Conservation (phyloP, 2,888 invertebrate genomes). For the Exocentrus adspersus region DNA sequence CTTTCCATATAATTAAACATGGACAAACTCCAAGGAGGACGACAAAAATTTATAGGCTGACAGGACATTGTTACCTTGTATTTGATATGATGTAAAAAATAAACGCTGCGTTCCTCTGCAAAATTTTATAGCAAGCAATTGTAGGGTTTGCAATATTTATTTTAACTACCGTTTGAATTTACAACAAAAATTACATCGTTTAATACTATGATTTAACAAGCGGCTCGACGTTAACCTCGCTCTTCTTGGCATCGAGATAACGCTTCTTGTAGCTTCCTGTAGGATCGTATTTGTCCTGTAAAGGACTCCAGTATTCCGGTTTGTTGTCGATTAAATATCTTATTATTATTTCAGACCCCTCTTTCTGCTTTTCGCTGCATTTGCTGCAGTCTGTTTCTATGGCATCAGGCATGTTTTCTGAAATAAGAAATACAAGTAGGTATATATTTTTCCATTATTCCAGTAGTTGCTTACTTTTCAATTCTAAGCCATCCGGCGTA, state of each 20-base stretch:
- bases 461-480: conserved; percentile 62
- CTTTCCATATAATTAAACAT: not conserved
- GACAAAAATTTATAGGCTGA: not conserved
- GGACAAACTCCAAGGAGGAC: conserved; percentile 23
- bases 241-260: conserved; percentile 66
- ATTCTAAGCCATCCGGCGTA: conserved; percentile 73
- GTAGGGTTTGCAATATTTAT: not conserved
- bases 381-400: conserved; percentile 74
- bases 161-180: not conserved
- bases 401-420: conserved; percentile 78
- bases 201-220: conserved; percentile 30
- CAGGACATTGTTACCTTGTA: too few species aligned
- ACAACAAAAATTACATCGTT: not conserved
- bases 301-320: conserved; percentile 59
- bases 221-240: conserved; percentile 46
- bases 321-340: conserved; percentile 70
- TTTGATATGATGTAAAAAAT: too few species aligned
- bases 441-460: not conserved
- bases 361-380: conserved; percentile 73
- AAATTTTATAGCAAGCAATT: too few species aligned
- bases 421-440: conserved; percentile 46
- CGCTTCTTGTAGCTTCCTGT: conserved; percentile 70
- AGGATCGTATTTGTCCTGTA: conserved; percentile 66
- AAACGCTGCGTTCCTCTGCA: too few species aligned
- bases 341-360: conserved; percentile 73